Evolutionary conservation across 2,113 vertebrate species (phyloP).

Genomic region (Notechis scutatus): DNA sequence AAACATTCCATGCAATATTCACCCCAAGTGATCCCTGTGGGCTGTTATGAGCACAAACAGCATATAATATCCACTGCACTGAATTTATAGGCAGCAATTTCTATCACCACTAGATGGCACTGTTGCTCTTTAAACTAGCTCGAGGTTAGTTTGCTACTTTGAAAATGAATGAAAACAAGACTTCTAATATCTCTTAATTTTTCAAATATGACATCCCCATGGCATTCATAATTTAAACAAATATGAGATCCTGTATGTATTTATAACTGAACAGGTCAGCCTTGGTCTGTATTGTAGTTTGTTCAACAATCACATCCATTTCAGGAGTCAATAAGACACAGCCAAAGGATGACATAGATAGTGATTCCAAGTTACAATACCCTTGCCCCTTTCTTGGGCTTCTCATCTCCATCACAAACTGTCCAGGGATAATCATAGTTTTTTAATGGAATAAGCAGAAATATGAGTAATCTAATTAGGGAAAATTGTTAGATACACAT

Average conservation of each 20-base stretch:
- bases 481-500: not conserved
- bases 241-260: not conserved
- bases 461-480: not conserved
- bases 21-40: not conserved
- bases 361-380: not conserved
- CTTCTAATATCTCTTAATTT: not conserved
- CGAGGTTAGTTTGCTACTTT: not conserved
- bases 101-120: not conserved
- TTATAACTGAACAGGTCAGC: not conserved
- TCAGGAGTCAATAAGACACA: not conserved
- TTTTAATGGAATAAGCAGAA: not conserved
- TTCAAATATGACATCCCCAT: not conserved
- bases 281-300: not conserved
- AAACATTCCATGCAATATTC: not conserved
- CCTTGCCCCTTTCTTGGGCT: not conserved
- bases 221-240: not conserved
- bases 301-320: not conserved
- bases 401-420: not conserved
- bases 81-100: not conserved
- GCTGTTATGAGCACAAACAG: not conserved
- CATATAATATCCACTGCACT: not conserved
- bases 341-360: not conserved
- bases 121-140: not conserved
- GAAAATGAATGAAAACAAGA: not conserved
- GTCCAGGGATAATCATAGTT: not conserved